Evolutionary conservation across 2,113 vertebrate species (phyloP).

Genomic region (Shinisaurus crocodilurus): DNA sequence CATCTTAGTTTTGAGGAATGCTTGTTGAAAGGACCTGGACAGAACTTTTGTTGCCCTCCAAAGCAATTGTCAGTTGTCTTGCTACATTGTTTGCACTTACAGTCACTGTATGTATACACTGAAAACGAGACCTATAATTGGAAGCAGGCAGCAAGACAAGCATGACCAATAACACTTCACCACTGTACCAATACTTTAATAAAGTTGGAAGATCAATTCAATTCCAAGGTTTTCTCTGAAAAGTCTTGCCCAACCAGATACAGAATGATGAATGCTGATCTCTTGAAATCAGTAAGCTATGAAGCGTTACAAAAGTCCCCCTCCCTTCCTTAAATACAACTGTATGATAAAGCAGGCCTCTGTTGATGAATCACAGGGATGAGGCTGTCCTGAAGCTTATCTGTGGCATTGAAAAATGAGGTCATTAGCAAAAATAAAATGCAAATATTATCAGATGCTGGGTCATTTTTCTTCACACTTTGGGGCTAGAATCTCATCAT

Average conservation of each 20-base stretch:
- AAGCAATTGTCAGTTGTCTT: conserved; percentile 12
- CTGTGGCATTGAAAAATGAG: conserved; percentile 75
- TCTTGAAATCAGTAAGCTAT: conserved; percentile 75
- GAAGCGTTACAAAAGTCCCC: conserved; percentile 62
- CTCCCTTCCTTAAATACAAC: conserved; percentile 50
- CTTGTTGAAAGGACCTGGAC: conserved; percentile 1
- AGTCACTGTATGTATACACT: not conserved
- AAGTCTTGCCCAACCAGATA: conserved; percentile 62
- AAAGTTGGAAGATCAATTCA: conserved; percentile 68
- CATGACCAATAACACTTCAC: conserved; percentile 42
- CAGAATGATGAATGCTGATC: conserved; percentile 76
- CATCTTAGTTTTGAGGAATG: conserved; percentile 27
- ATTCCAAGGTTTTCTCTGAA: conserved; percentile 51
- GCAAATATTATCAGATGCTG: conserved; percentile 69
- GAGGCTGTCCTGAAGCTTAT: conserved; percentile 62
- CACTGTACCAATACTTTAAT: conserved; percentile 50
- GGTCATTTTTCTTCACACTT: conserved; percentile 61
- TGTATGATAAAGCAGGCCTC: conserved; percentile 63
- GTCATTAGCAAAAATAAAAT: conserved; percentile 75
- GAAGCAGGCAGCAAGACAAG: not conserved
- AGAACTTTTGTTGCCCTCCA: not conserved
- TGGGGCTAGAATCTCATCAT: conserved; percentile 55
- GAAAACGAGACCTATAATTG: conserved; percentile 13
- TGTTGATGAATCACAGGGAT: conserved; percentile 71
- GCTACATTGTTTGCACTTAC: conserved; percentile 30